Percentiles rank a stretch among this genome's conserved stretches.
Evolutionary conservation across 2,113 vertebrate species (phyloP).

Genomic region (Nasalis larvatus): DNA sequence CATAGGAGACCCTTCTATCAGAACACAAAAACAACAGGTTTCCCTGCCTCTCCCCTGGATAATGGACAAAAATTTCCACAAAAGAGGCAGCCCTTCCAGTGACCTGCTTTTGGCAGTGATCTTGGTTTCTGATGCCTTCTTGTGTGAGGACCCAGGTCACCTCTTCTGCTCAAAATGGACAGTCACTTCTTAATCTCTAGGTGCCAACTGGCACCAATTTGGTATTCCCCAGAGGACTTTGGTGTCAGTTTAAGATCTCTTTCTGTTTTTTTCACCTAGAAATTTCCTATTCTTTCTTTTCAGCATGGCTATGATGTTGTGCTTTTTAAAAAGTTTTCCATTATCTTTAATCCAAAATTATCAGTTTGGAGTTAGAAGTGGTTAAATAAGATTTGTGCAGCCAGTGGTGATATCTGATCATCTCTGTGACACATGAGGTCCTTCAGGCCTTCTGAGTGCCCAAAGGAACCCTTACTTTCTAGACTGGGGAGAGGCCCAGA

Average conservation of each 20-base stretch:
- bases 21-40: not conserved
- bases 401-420: not conserved
- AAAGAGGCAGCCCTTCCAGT: not conserved
- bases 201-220: not conserved
- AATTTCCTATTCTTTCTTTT: not conserved
- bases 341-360: not conserved
- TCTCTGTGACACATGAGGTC: not conserved
- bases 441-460: not conserved
- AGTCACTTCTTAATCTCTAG: not conserved
- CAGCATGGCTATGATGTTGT: not conserved
- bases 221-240: not conserved
- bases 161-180: fast-evolving
- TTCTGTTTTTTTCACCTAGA: not conserved
- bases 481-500: not conserved
- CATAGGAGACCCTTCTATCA: not conserved
- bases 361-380: not conserved
- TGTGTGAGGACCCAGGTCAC: not conserved
- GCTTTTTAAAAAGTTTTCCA: not conserved
- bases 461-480: not conserved
- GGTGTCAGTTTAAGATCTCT: not conserved
- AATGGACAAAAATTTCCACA: not conserved
- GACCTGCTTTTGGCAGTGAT: not conserved
- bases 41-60: not conserved
- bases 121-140: not conserved
- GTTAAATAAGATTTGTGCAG: not conserved